Evolutionary conservation across 2,888 invertebrate genomes (phyloP).

Genomic region (Andrena fulva): DNA sequence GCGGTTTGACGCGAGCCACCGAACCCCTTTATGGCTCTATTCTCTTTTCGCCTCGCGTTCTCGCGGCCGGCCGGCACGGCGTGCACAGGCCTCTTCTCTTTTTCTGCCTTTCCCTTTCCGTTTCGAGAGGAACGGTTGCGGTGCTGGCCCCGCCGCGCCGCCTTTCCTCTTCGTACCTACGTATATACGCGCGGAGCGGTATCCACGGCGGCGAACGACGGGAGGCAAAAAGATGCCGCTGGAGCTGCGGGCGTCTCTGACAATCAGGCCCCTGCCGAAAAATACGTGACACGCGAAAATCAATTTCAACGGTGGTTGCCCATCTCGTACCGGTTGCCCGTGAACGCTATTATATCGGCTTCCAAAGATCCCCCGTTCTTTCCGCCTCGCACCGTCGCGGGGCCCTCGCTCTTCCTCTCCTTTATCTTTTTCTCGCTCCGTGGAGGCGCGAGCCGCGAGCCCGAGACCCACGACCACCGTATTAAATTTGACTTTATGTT

Average conservation of each 20-base stretch:
- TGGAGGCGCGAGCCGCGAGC: background rate
- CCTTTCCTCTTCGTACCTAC: slow-evolving; percentile 45
- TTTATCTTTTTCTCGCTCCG: slow-evolving; percentile 3
- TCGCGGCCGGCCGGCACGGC: background rate
- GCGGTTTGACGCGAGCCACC: slow-evolving; percentile 71
- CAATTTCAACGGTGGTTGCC: slow-evolving; percentile 77
- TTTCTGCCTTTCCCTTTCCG: slow-evolving; percentile 22
- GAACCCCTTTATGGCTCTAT: slow-evolving; percentile 82
- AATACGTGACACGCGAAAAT: slow-evolving; percentile 80
- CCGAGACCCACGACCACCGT: background rate
- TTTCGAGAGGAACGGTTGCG: slow-evolving; percentile 21
- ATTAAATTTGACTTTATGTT: slow-evolving; percentile 35
- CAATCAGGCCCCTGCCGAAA: slow-evolving; percentile 66
- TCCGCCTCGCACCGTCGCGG: background rate
- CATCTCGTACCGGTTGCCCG: slow-evolving; percentile 44
- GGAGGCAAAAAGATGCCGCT: slow-evolving; percentile 69
- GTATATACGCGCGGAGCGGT: slow-evolving; percentile 29
- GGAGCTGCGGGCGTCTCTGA: slow-evolving; percentile 59
- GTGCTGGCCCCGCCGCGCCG: background rate
- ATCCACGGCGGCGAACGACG: slow-evolving; percentile 20
- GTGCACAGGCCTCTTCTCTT: slow-evolving; percentile 13
- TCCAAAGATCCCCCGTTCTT: slow-evolving; percentile 24
- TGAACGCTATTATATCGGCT: slow-evolving; percentile 65
- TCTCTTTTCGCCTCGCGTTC: slow-evolving; percentile 61
- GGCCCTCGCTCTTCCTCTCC: background rate